A percentile compares a stretch with the other conserved stretches of the same genome.
Conservation (phyloP, 2,888 invertebrate species). For the Beris morrisii region DNA sequence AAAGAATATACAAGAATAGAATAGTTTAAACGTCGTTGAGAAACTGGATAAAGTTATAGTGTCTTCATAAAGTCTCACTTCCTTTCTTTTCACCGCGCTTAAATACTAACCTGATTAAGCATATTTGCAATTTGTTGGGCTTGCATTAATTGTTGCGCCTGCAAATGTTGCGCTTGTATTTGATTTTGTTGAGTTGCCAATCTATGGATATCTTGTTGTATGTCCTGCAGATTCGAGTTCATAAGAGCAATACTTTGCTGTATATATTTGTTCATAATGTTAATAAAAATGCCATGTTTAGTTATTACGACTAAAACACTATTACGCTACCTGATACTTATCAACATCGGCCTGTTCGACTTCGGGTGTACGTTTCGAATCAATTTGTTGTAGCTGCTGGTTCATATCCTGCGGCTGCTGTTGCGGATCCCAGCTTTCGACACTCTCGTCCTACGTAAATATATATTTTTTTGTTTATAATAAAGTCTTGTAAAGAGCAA, state of each 20-base stretch:
- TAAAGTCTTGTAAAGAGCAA: too few relatives aligned
- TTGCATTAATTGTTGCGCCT: slow-evolving; percentile 61
- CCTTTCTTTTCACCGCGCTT: not conserved
- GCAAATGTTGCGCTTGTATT: slow-evolving; percentile 66
- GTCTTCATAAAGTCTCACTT: too few relatives aligned
- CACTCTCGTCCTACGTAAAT: too few relatives aligned
- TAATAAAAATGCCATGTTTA: too few relatives aligned
- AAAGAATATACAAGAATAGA: not conserved
- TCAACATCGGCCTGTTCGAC: slow-evolving; percentile 82
- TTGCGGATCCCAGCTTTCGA: slow-evolving; percentile 55
- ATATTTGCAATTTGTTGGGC: slow-evolving; percentile 60
- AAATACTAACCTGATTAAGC: slow-evolving; percentile 51
- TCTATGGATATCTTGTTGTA: slow-evolving; percentile 91
- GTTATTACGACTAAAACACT: too few relatives aligned
- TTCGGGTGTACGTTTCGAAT: slow-evolving; percentile 71
- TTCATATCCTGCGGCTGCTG: slow-evolving; percentile 46
- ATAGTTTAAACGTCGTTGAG: not conserved
- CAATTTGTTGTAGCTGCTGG: slow-evolving; percentile 55
- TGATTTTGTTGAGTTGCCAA: slow-evolving; percentile 81
- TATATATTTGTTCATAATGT: slow-evolving; percentile 13
- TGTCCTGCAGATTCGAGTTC: slow-evolving; percentile 91
- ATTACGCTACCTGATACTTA: slow-evolving; percentile 68
- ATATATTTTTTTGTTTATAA: too few relatives aligned
- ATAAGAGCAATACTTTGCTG: slow-evolving; percentile 63
- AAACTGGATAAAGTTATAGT: too few relatives aligned